phyloP scores from a whole-genome alignment of 1,140 invertebrate genomes.

The Anoplophora glabripennis region DNA sequence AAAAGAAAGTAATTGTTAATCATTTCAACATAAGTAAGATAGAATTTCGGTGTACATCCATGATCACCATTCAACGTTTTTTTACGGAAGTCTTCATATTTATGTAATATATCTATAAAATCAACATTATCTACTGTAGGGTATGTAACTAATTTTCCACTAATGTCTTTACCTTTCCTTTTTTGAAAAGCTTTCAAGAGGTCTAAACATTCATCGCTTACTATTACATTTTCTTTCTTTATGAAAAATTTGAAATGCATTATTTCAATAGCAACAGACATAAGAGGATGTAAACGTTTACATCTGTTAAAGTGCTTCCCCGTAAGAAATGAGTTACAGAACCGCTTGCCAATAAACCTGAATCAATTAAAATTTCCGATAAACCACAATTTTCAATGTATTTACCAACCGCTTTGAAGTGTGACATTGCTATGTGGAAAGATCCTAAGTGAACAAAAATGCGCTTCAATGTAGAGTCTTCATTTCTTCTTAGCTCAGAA shows the following conservation, averaged over 20 bases:
- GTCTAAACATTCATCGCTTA: slow-evolving; percentile 7
- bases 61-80: slow-evolving; percentile 27
- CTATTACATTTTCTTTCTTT: slow-evolving; percentile 20
- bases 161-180: slow-evolving; percentile 18
- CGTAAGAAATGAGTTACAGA: slow-evolving; percentile 36
- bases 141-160: no score
- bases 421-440: slow-evolving; percentile 47
- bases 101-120: slow-evolving; percentile 15
- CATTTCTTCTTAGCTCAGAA: slow-evolving; percentile 30
- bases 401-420: slow-evolving; percentile 45
- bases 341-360: slow-evolving; percentile 39
- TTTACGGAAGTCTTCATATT: slow-evolving; percentile 21
- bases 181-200: slow-evolving; percentile 19
- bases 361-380: slow-evolving; percentile 40
- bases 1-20: slow-evolving; percentile 25
- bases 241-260: no score
- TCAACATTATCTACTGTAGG: slow-evolving; percentile 18
- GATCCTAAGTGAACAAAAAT: slow-evolving; percentile 45
- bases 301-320: slow-evolving; percentile 42
- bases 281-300: slow-evolving; percentile 39
- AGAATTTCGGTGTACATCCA: slow-evolving; percentile 28
- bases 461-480: slow-evolving; percentile 43
- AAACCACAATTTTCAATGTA: slow-evolving; percentile 42
- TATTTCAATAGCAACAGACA: no score
- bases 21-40: slow-evolving; percentile 23